Percentiles rank a stretch among this genome's conserved stretches.
Conservation (phyloP, 2,797 vertebrate genomes). For the Galagoides demidoff region DNA sequence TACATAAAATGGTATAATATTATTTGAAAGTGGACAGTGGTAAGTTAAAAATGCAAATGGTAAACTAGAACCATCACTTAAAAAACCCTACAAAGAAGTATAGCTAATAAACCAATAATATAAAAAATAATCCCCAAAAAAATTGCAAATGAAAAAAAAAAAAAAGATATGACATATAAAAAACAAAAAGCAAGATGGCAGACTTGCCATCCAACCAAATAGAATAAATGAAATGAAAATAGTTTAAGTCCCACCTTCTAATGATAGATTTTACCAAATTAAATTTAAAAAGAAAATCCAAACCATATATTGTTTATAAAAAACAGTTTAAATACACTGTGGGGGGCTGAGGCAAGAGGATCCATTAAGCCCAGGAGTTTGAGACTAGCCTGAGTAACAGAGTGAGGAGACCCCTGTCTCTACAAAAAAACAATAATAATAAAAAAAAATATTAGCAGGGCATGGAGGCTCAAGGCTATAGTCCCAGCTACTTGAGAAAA, state of each 20-base stretch:
- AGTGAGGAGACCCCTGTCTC: no score
- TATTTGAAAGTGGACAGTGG: not conserved
- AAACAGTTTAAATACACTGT: not conserved
- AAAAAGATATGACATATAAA: not conserved
- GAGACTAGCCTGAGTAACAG: no score
- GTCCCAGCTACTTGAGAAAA: no score
- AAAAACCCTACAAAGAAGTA: not conserved
- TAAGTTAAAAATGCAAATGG: not conserved
- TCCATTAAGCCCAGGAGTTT: no score
- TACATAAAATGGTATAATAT: not conserved
- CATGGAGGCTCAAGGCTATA: no score
- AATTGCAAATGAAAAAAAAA: not conserved
- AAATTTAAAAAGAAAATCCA: not conserved
- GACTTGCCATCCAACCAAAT: not conserved
- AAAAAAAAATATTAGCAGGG: no score
- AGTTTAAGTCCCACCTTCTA: not conserved
- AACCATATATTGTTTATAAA: not conserved
- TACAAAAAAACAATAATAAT: no score
- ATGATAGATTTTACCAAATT: not conserved
- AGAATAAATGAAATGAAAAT: slow-evolving; percentile 13
- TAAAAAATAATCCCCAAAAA: slow-evolving; percentile 12
- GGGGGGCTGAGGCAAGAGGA: no score
- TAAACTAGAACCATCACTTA: not conserved
- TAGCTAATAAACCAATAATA: not conserved
- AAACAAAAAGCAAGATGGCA: not conserved